A percentile compares a stretch with the other conserved stretches of the same genome.
Conservation (phyloP, 2,113 vertebrate species). For the Protomyctophum bolini region DNA sequence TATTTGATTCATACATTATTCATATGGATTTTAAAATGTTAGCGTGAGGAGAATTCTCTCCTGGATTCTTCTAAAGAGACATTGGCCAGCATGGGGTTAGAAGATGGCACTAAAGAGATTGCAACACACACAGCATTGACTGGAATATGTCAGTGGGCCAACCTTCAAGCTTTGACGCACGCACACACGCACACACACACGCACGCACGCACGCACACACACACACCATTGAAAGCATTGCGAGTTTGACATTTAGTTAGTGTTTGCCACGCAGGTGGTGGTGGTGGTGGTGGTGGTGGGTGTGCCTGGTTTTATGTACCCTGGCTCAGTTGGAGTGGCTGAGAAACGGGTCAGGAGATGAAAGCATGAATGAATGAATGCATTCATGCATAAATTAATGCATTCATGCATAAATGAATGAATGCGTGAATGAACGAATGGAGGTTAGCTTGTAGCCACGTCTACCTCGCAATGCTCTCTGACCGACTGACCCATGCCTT, state of each 20-base stretch:
- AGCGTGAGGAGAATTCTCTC: conserved; percentile 13
- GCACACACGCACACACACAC: conserved; percentile 20
- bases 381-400: too few relatives aligned
- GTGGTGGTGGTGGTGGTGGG: too few relatives aligned
- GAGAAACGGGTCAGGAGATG: conserved; percentile 3
- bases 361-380: neutral
- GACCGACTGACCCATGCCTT: conserved; percentile 44
- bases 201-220: conserved; percentile 19
- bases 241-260: conserved; percentile 67
- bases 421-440: neutral
- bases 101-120: conserved; percentile 46
- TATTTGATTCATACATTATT: conserved; percentile 23
- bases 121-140: conserved; percentile 64
- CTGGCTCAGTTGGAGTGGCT: conserved; percentile 10
- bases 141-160: conserved; percentile 44
- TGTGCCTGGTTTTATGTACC: conserved; percentile 45
- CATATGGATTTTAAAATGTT: conserved; percentile 5
- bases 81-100: conserved; percentile 28
- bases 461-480: conserved; percentile 25
- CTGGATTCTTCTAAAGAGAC: neutral
- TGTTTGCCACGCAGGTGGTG: conserved; percentile 53
- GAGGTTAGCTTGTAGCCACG: conserved; percentile 10
- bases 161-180: conserved; percentile 57
- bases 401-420: too few relatives aligned
- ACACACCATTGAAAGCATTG: conserved; percentile 45